Evolutionary conservation across 1,140 invertebrate species (phyloP), one percentile per base, ranked within the genome.

Genomic region (Arctopsyche grandis): DNA sequence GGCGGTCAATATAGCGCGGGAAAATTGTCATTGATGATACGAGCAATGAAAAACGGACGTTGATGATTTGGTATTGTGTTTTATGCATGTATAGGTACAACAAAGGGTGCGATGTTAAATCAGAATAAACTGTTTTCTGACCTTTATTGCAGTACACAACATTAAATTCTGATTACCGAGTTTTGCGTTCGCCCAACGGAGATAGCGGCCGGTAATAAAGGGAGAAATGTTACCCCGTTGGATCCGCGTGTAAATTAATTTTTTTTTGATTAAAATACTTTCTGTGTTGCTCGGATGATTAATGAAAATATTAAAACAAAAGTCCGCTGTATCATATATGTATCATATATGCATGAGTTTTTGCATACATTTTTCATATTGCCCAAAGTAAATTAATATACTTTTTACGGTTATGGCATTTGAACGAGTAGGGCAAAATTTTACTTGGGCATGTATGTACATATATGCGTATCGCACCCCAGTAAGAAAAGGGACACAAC

Each of bases 141-240:
- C 63, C 63, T 66, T 66, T 66, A 66, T 66, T 66, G 24, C 63
- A 66, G 63, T 66, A 66, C 63, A 66, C 63, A 66, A 66, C 63
- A 66, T 66, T 66, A 66, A 66, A 66, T 66, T 66, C 63, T 66
- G 63, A 66, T 66, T 66, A 66, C 63, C 63, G 63, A 66, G 63
- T 66, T 66, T 66, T 29, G 63, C 22, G 63, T 26, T 66, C 63
- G 63, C 21, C 63, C 24, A 66, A 26, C 63, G 63, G 63, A 66
- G 63, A 66, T 66, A 66, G 24, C 63, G 10, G 48, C 16, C 16
- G 48, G 63, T n/a, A 24, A 26, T 26, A 66, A 29, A 66, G 63
- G 24, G 19, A 24, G 63, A 66, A 29, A 66, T 60, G 24, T 66
- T 66, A 66, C 56, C 56, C 56, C 16, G 14, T 60, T 60, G 56